Conservation (phyloP, 2,797 vertebrate species). For the Anabas testudineus region DNA sequence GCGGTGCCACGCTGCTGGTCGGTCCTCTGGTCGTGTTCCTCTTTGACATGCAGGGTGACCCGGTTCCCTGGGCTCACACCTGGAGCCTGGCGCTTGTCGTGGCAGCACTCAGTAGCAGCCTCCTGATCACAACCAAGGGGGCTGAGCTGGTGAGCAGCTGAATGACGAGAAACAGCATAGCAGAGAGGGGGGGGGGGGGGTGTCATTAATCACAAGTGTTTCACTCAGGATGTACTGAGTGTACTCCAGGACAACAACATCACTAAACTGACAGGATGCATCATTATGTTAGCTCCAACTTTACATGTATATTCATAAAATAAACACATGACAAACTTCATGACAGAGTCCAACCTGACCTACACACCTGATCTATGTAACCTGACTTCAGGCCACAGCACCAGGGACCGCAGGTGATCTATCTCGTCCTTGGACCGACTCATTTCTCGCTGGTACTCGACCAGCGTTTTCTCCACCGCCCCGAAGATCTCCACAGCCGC, state of each 20-base stretch:
- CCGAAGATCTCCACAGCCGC: constrained; percentile 36
- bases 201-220: too few species aligned
- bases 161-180: background rate
- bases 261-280: too few species aligned
- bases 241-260: too few species aligned
- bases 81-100: too few species aligned
- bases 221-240: too few species aligned
- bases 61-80: background rate
- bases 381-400: constrained; percentile 25
- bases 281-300: too few species aligned
- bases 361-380: background rate
- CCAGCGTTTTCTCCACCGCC: constrained; percentile 33
- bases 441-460: constrained; percentile 27
- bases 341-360: background rate
- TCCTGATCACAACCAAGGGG: background rate
- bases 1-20: background rate
- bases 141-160: background rate
- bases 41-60: background rate
- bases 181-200: too few species aligned
- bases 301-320: too few species aligned
- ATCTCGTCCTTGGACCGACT: constrained; percentile 23
- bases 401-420: constrained; percentile 13
- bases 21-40: background rate
- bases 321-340: too few species aligned
- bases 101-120: too few species aligned